phyloP scores from a whole-genome alignment of 1,140 invertebrate species.

The Leptopilina clavipes region DNA sequence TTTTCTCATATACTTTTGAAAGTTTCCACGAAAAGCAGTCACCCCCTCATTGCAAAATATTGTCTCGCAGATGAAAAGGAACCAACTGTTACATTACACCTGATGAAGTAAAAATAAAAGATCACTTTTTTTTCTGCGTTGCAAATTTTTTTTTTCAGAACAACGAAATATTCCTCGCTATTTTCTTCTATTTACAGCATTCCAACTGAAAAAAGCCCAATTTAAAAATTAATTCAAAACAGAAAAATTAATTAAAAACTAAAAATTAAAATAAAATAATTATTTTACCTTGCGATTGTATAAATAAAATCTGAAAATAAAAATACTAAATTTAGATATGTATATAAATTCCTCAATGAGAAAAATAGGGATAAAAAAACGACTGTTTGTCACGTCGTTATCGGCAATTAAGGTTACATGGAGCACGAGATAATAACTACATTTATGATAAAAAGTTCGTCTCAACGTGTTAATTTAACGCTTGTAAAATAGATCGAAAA shows the following conservation, averaged over 20 bases:
- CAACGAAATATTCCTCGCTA: neutral
- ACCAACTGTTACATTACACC: conserved; percentile 31
- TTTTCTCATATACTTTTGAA: conserved; percentile 64
- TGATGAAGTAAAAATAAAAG: conserved; percentile 36
- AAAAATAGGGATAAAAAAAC: neutral
- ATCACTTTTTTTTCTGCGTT: neutral
- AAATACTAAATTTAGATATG: too few species aligned
- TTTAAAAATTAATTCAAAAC: too few species aligned
- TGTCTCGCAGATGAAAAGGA: conserved; percentile 27
- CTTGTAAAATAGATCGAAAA: neutral
- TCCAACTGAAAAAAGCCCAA: too few species aligned
- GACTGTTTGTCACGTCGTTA: conserved; percentile 3
- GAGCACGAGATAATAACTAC: neutral
- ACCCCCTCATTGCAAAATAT: conserved; percentile 7
- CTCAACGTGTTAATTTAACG: neutral
- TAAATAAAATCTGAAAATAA: neutral
- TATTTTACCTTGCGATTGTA: neutral
- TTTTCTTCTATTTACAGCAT: too few species aligned
- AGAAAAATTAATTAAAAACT: too few species aligned
- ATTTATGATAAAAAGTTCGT: neutral
- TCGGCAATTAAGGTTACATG: neutral
- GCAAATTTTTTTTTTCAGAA: too few species aligned
- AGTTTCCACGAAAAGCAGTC: conserved; percentile 59
- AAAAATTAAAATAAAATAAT: too few species aligned
- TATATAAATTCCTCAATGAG: neutral